Conservation (phyloP, 2,888 invertebrate species). For the Teinopalpus imperialis region DNA sequence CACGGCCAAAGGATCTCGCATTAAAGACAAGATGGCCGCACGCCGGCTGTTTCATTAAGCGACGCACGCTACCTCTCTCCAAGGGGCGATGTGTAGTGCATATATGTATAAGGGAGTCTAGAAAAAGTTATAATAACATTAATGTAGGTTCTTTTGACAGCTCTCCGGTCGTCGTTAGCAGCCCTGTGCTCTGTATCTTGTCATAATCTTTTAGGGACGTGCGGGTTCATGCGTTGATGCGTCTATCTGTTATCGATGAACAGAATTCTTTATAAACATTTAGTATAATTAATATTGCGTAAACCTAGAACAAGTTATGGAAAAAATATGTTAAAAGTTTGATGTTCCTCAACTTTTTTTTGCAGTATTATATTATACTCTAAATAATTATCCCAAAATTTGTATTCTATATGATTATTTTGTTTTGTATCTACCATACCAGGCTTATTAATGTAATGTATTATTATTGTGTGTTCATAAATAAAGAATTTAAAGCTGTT, state of each 20-base stretch:
- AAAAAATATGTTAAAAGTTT: too few relatives aligned
- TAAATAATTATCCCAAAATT: too few relatives aligned
- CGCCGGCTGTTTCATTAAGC: constrained; percentile 26
- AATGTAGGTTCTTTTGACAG: constrained; percentile 81
- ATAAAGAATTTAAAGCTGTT: too few relatives aligned
- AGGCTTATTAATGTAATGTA: too few relatives aligned
- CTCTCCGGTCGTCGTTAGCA: constrained; percentile 75
- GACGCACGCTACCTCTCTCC: constrained; percentile 30
- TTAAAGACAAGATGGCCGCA: constrained; percentile 3
- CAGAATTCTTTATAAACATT: too few relatives aligned
- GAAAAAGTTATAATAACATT: constrained; percentile 81
- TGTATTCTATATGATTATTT: too few relatives aligned
- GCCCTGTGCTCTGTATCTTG: constrained; percentile 78
- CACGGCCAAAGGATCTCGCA: constrained; percentile 1
- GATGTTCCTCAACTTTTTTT: too few relatives aligned
- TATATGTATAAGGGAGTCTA: constrained; percentile 49
- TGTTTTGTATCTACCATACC: too few relatives aligned
- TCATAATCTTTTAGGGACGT: constrained; percentile 75
- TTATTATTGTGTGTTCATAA: too few relatives aligned
- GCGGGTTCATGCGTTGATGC: constrained; percentile 33
- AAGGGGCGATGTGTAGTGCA: constrained; percentile 33
- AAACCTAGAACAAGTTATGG: too few relatives aligned
- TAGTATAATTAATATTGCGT: too few relatives aligned
- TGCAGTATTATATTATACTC: too few relatives aligned
- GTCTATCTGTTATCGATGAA: constrained; percentile 34